A percentile compares a stretch with the other conserved stretches of the same genome.
Evolutionary conservation across 2,888 invertebrate genomes (phyloP).

Genomic region (Resseliella maxima): DNA sequence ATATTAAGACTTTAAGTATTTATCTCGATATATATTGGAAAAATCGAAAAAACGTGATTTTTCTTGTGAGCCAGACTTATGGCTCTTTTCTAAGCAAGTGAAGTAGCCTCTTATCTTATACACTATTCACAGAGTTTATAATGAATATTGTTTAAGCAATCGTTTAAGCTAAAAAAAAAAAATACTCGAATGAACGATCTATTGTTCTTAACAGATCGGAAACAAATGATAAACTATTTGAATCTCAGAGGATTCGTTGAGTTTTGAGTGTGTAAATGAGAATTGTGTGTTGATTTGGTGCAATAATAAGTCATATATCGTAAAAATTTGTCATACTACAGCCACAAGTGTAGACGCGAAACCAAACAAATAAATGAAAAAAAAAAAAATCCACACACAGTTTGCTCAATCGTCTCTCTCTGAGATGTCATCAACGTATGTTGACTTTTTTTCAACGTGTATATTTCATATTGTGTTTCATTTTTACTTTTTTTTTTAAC

Average conservation of each 20-base stretch:
- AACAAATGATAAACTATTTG: conserved; percentile 5
- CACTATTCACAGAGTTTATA: too few species aligned
- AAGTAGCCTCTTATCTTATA: too few species aligned
- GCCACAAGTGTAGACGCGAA: not conserved
- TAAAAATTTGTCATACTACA: not conserved
- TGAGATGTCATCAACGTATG: conserved; percentile 24
- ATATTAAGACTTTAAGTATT: too few species aligned
- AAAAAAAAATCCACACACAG: not conserved
- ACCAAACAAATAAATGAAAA: too few species aligned
- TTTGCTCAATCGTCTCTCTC: not conserved
- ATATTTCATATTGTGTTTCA: too few species aligned
- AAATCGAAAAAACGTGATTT: too few species aligned
- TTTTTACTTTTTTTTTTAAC: too few species aligned
- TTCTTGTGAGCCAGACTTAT: too few species aligned
- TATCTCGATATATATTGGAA: too few species aligned
- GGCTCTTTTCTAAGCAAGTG: too few species aligned
- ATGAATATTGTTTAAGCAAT: too few species aligned
- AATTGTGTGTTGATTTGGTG: conserved; percentile 16
- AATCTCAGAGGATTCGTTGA: not conserved
- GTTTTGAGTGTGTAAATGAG: not conserved
- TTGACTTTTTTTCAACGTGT: not conserved
- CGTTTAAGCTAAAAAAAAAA: not conserved
- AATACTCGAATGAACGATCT: not conserved
- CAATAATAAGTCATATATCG: conserved; percentile 48
- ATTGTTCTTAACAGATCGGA: conserved; percentile 10